Base-by-base conservation (phyloP, 1,140 invertebrate genomes). In the Gyrodactylus bullatarudis region DNA sequence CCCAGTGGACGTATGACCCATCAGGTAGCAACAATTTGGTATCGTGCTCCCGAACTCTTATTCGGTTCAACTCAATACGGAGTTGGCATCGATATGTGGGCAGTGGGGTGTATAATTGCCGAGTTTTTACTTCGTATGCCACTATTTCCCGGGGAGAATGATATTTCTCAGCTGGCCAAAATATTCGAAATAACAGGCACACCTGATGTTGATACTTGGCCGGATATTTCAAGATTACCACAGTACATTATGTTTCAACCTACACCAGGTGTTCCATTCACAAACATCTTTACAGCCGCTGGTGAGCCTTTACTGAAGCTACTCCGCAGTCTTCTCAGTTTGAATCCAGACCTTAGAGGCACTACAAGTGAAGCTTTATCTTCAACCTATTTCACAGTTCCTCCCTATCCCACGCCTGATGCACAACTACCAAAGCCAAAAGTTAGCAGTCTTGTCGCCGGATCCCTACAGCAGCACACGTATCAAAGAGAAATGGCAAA, bases 51-150 rank as follows among this genome's bases (percentile, higher is more conserved):
- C 20, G 95, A 99, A 81, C 81, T 99, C 19, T 82, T 99, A 20
- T 97, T 90, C 83, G 95, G 94, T 68, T 89, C 92, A 0, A 84
- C 88, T 70, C 87, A 89, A 78, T 99, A 99, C 83, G 88, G 89
- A 8, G 88, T 87, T 72, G 90, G 89, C 1, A 87, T 98, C n/a
- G 95, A 98, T 78, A 93, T 96, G 83, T 99, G 94, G 94, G 91
- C 94, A 20, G 85, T 93, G 19, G 94, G 94, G 1, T 99, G 95
- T 80, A 98, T 99, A 78, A 79, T 98, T 75, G 94, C 91, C 0
- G 95, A 99, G 82, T 82, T 69, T 68, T 26, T 54, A 74, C 75
- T 78, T 1, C 73, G 83, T 82, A 86, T 87, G 20, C 93, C 95
- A 0, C 89, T 99, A 77, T 84, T 99, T 71, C 90, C 91, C 26